Evolutionary conservation across 2,797 vertebrate species (phyloP).

Genomic region (Scolopax bukidnonensis): DNA sequence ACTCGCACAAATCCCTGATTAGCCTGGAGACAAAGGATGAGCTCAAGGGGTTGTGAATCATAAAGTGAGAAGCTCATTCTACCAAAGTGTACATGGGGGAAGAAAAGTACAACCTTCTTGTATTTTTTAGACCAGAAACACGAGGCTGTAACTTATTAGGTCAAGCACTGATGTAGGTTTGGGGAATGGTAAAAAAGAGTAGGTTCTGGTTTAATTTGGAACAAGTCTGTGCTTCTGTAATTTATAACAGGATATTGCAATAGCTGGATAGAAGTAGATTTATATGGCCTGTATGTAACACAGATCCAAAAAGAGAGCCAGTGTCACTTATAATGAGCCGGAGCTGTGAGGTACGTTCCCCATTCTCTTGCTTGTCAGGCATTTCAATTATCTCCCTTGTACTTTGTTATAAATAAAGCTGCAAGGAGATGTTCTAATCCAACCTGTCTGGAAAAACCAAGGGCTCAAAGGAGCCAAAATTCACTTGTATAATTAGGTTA

Average conservation of each 20-base stretch:
- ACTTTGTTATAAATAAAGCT: slow-evolving; percentile 49
- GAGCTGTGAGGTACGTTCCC: slow-evolving; percentile 27
- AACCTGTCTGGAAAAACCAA: slow-evolving; percentile 20
- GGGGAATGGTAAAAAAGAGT: neutral
- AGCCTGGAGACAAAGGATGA: neutral
- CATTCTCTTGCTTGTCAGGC: slow-evolving; percentile 26
- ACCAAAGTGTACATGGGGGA: neutral
- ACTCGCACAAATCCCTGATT: neutral
- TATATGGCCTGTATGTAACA: neutral
- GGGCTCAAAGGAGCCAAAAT: neutral
- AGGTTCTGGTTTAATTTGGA: slow-evolving; percentile 27
- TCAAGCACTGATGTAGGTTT: neutral
- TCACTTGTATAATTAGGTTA: neutral
- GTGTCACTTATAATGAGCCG: neutral
- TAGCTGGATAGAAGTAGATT: slow-evolving; percentile 16
- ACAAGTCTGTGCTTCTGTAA: neutral
- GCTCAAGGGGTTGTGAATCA: neutral
- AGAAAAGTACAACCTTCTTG: neutral
- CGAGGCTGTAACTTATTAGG: neutral
- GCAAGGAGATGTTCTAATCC: slow-evolving; percentile 5
- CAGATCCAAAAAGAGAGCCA: slow-evolving; percentile 5
- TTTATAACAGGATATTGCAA: neutral
- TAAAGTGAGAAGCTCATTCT: neutral
- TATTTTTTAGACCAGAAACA: slow-evolving; percentile 9
- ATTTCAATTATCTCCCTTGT: slow-evolving; percentile 42